phyloP scores from a whole-genome alignment of 2,888 invertebrate genomes.

The Pycnomerus fuliginosus region DNA sequence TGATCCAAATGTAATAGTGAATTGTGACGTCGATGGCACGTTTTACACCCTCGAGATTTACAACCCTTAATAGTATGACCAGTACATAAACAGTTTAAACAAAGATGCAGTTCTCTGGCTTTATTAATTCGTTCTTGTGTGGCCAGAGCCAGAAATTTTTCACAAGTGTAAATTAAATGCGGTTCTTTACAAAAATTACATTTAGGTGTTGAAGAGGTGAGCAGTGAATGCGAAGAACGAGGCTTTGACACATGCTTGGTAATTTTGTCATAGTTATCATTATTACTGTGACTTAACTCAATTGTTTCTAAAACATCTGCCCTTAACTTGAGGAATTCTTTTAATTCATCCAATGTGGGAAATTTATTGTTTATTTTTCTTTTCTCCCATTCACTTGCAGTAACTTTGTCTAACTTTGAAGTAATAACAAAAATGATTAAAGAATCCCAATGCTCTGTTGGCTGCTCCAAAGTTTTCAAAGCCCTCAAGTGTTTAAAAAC shows the following conservation, averaged over 20 bases:
- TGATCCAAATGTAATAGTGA: slow-evolving; percentile 8
- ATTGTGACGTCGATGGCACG: slow-evolving; percentile 13
- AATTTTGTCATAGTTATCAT: too few species aligned
- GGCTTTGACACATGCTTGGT: background rate
- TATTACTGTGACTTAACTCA: slow-evolving; percentile 1
- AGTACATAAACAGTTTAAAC: slow-evolving; percentile 12
- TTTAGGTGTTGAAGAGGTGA: background rate
- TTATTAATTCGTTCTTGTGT: slow-evolving; percentile 3
- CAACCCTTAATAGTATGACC: slow-evolving; percentile 7
- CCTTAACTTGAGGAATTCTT: slow-evolving; percentile 1
- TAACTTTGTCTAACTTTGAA: slow-evolving; percentile 29
- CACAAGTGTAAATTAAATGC: slow-evolving; percentile 11
- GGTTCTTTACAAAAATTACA: slow-evolving; percentile 10
- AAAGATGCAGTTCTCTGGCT: slow-evolving; percentile 9
- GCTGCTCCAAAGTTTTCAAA: slow-evolving; percentile 22
- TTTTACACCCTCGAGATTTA: slow-evolving; percentile 3
- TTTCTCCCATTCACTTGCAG: slow-evolving; percentile 31
- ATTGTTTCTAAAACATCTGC: slow-evolving; percentile 7
- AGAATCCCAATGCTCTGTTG: slow-evolving; percentile 29
- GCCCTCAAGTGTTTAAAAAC: slow-evolving; percentile 6
- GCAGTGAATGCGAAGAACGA: background rate
- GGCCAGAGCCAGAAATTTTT: slow-evolving; percentile 8
- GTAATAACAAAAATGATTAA: slow-evolving; percentile 29
- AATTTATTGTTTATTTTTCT: background rate
- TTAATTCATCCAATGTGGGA: slow-evolving; percentile 3